phyloP scores from a whole-genome alignment of 1,140 invertebrate species.

The Danaus plexippus region DNA sequence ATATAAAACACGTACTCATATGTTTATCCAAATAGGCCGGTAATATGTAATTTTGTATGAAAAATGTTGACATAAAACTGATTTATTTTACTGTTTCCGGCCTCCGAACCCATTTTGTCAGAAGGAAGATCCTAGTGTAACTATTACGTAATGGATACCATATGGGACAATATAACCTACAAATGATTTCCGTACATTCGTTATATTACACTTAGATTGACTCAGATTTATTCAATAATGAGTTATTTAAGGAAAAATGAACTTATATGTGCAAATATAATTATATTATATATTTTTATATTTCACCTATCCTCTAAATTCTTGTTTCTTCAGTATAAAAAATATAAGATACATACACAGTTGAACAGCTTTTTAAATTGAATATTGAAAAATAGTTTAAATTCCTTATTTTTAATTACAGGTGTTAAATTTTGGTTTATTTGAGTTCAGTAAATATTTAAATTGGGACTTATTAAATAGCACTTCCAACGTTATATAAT shows the following conservation, averaged over 20 bases:
- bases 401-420: slow-evolving; percentile 5
- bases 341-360: no score
- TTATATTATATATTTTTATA: no score
- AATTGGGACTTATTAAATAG: slow-evolving; percentile 17
- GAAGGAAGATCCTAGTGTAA: slow-evolving; percentile 2
- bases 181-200: no score
- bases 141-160: slow-evolving; percentile 11
- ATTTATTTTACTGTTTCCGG: slow-evolving; percentile 10
- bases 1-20: slow-evolving; percentile 15
- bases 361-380: no score
- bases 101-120: slow-evolving; percentile 11
- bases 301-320: no score
- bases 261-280: no score
- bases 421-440: background rate
- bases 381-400: no score
- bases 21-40: slow-evolving; percentile 24
- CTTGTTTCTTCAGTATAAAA: no score
- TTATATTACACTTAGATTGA: no score
- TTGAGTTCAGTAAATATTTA: background rate
- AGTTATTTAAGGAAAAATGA: no score
- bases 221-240: no score
- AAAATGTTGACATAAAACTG: slow-evolving; percentile 21
- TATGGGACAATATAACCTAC: background rate
- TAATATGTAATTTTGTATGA: slow-evolving; percentile 22
- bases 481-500: slow-evolving; percentile 21